phyloP scores from a whole-genome alignment of 1,140 invertebrate species.

The Ganaspis sp. region DNA sequence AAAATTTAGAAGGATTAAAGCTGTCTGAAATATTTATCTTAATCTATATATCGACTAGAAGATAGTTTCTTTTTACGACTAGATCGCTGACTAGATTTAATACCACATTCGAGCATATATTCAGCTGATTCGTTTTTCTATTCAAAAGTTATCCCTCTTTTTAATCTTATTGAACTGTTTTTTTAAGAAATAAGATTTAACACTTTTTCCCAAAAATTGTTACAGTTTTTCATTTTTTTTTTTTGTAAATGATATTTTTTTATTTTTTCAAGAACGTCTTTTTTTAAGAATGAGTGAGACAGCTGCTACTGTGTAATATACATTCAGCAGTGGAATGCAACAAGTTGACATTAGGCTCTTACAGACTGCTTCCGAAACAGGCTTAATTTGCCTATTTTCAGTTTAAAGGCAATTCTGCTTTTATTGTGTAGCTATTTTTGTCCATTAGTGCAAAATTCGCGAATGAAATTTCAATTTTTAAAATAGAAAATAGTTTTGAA shows the following conservation, averaged over 20 bases:
- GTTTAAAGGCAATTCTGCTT: slow-evolving; percentile 24
- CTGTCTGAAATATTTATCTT: background rate
- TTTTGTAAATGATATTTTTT: background rate
- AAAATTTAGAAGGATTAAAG: background rate
- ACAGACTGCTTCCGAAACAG: background rate
- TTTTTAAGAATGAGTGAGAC: background rate
- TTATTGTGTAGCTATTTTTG: too few species aligned
- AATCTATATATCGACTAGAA: background rate
- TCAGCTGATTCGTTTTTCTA: slow-evolving; percentile 11
- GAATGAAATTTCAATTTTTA: too few species aligned
- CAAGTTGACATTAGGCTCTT: background rate
- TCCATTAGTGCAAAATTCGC: too few species aligned
- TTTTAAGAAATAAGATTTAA: too few species aligned
- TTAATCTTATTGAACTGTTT: background rate
- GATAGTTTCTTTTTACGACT: slow-evolving; percentile 8
- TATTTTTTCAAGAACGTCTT: background rate
- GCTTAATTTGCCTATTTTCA: background rate
- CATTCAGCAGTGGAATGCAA: slow-evolving; percentile 16
- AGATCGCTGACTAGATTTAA: slow-evolving; percentile 25
- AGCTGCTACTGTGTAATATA: background rate
- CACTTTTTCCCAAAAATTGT: background rate
- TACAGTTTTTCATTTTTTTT: background rate
- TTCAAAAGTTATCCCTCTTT: background rate
- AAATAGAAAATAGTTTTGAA: too few species aligned
- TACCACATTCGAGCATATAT: slow-evolving; percentile 23